A percentile compares a stretch with the other conserved stretches of the same genome.
phyloP scores from a whole-genome alignment of 1,140 invertebrate genomes.

The Aphelenchoides fujianensis region DNA sequence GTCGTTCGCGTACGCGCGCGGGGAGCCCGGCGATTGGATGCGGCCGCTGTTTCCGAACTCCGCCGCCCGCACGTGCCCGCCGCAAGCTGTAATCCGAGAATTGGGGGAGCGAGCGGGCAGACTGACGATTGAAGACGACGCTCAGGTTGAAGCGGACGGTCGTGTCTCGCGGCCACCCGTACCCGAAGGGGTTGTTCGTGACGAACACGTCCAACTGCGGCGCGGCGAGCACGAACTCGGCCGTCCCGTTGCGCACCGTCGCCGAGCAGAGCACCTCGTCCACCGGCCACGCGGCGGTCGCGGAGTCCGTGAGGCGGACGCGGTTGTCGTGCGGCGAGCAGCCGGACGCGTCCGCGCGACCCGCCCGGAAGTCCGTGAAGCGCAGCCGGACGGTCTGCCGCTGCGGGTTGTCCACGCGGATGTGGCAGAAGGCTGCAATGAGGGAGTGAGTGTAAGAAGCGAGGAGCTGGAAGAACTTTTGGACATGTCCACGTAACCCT shows the following conservation, averaged over 20 bases:
- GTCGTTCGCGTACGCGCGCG: conserved; percentile 35
- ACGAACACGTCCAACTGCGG: conserved; percentile 39
- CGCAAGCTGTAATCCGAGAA: conserved; percentile 45
- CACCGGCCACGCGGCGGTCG: conserved; percentile 27
- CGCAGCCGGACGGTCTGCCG: conserved; percentile 36
- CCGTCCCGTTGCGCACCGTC: conserved; percentile 12
- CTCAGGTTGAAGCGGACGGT: conserved; percentile 41
- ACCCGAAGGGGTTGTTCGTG: conserved; percentile 42
- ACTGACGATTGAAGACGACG: conserved; percentile 31
- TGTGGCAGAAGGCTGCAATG: conserved; percentile 52
- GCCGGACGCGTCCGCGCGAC: conserved; percentile 11
- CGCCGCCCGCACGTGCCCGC: conserved; percentile 42
- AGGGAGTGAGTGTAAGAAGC: background rate
- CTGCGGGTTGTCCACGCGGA: conserved; percentile 44
- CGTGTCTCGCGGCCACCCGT: conserved; percentile 2
- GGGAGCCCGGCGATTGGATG: conserved; percentile 45
- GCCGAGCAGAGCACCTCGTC: conserved; percentile 20
- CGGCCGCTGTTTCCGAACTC: conserved; percentile 35
- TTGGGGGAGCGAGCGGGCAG: background rate
- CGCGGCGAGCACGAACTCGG: conserved; percentile 10
- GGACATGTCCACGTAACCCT: too few species aligned
- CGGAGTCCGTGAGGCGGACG: conserved; percentile 20
- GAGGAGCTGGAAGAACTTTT: too few species aligned
- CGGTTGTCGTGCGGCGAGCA: conserved; percentile 33
- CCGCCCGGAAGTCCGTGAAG: conserved; percentile 41